These are phyloP conservation scores for Microctonus brassicae DNA, from an alignment of 2,888 invertebrate species.

Conservation along the genomic window DNA sequence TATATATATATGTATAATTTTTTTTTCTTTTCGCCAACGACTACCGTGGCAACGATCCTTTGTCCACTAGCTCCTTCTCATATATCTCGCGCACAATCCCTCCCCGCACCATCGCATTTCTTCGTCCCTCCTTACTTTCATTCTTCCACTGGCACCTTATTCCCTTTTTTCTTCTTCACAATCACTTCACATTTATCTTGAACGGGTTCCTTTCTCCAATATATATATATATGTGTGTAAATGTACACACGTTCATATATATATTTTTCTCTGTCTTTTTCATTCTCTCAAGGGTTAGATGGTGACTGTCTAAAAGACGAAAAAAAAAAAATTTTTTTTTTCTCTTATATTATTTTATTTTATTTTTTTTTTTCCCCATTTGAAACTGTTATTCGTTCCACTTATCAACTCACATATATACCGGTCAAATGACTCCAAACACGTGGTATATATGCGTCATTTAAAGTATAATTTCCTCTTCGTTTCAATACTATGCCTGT, in stretches of 20 bases:
- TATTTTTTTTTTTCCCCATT: neutral
- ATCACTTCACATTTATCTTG: slow-evolving; percentile 26
- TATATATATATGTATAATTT: no score
- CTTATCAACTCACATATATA: slow-evolving; percentile 28
- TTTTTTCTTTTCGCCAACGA: slow-evolving; percentile 29
- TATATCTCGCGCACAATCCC: slow-evolving; percentile 40
- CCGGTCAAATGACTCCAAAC: slow-evolving; percentile 33
- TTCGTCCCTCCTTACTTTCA: slow-evolving; percentile 3
- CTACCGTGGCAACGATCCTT: slow-evolving; percentile 39
- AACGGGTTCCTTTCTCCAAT: neutral
- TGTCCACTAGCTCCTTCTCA: slow-evolving; percentile 37
- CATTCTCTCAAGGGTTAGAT: slow-evolving; percentile 1
- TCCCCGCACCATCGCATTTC: slow-evolving; percentile 29
- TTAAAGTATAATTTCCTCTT: slow-evolving; percentile 44
- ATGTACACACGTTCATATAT: neutral
- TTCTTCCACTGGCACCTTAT: slow-evolving; percentile 23
- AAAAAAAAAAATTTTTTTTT: no score
- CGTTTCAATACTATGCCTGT: slow-evolving; percentile 20
- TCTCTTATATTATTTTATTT: neutral
- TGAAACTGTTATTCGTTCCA: slow-evolving; percentile 24
- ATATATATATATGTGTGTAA: neutral
- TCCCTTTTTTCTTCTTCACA: slow-evolving; percentile 41
- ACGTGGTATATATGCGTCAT: slow-evolving; percentile 43
- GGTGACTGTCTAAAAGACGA: slow-evolving; percentile 12
- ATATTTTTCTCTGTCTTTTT: neutral